A percentile compares a stretch with the other conserved stretches of the same genome.
These are phyloP conservation scores for Epinephelus moara DNA, from an alignment of 2,113 vertebrate species.

Conservation along the genomic window DNA sequence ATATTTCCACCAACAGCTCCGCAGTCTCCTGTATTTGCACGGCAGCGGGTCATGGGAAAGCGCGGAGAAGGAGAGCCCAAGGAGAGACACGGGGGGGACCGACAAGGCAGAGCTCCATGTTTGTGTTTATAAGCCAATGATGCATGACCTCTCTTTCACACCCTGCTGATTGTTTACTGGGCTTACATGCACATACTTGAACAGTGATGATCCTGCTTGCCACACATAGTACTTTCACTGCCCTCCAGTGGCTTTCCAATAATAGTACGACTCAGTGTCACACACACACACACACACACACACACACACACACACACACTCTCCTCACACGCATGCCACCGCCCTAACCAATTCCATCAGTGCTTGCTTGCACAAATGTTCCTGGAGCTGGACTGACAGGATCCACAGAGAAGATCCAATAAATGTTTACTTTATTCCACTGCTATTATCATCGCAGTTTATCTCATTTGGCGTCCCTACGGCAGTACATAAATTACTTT, in stretches of 20 bases:
- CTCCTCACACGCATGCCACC: constrained; percentile 39
- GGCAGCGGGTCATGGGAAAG: constrained; percentile 40
- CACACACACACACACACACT: constrained; percentile 9
- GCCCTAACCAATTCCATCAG: constrained; percentile 55
- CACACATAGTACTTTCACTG: constrained; percentile 79
- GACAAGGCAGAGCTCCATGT: constrained; percentile 43
- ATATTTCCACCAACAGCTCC: constrained; percentile 26
- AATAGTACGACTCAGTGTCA: constrained; percentile 58
- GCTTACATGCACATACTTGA: constrained; percentile 66
- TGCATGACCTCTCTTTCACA: constrained; percentile 80
- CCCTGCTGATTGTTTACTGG: constrained; percentile 76
- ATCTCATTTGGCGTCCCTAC: constrained; percentile 68
- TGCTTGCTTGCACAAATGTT: constrained; percentile 48
- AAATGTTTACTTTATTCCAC: constrained; percentile 61
- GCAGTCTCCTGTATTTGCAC: constrained; percentile 29
- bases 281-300: constrained; percentile 21
- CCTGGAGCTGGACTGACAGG: constrained; percentile 59
- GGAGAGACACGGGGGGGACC: constrained; percentile 38
- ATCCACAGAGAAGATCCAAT: constrained; percentile 59
- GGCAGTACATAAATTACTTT: constrained; percentile 69
- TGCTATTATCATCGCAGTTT: constrained; percentile 64
- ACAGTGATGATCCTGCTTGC: constrained; percentile 41
- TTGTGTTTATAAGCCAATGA: constrained; percentile 75
- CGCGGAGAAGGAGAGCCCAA: constrained; percentile 39
- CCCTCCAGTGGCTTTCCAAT: constrained; percentile 83